Base-by-base conservation (phyloP, 2,888 invertebrate species). In the Agelastica alni region DNA sequence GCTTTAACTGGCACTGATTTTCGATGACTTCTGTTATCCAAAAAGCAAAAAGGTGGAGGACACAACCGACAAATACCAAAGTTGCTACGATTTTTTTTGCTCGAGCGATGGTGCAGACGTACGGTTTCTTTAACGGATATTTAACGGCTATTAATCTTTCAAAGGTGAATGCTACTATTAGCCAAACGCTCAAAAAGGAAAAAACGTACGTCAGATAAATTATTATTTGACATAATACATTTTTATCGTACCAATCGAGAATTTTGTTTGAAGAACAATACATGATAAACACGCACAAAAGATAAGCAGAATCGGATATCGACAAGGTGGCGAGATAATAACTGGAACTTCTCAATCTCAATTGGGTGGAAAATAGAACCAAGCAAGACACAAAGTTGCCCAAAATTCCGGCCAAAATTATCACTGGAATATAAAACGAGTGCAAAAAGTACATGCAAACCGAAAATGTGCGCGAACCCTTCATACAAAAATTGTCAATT, bases 71-170 rank as follows among this genome's bases (percentile, higher is more conserved):
- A 0, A 73, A 59, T 0, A 77, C 75, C 12, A 85, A 68, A 1
- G 72, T 69, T 3, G 74, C 51, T 0, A 84, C 79, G 20, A 83
- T 80, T 1, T 76, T 75, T 62, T 83, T 84, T 0, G 85, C 85
- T 30, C 85, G 73, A 0, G 80, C 75, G 2, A 83, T 80, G 0
- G 85, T 85, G 66, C 85, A 85, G 67, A 85, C 81, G 51, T 80
- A 79, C 0, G 84, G 83, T 16, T 84, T 71, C 46, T 80, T 81
- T 7, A 85, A 67, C 0, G 85, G 85, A 66, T 83, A 83, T 62
- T 84, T 83, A 0, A 87, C 83, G 2, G 85, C 86, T 32, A 87
- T 84, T 72, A 85, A 87, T 48, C 87, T 75, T 67, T 87, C 87
- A 1, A 85, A 82, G 1, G 87, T 87, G 69, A 87, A 87, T 1